Evolutionary conservation across 1,140 invertebrate genomes (phyloP).

Genomic region (Plectrocnemia conspersa): DNA sequence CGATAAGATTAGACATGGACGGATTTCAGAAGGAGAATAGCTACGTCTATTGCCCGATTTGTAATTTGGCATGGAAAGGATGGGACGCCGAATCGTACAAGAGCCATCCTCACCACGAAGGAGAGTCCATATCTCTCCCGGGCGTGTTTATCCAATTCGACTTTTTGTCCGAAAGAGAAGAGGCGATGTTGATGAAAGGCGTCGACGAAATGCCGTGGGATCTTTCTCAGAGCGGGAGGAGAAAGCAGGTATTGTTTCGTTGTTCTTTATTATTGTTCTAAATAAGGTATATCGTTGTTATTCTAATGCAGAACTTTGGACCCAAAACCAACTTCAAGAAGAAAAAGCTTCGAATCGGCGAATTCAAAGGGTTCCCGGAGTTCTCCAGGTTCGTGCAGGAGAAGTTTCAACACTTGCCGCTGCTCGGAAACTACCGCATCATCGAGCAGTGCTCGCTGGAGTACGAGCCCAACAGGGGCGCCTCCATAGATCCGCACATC

Average conservation of each 20-base stretch:
- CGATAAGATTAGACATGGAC: too few species aligned
- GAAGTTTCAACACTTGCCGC: conserved; percentile 61
- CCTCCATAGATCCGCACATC: conserved; percentile 95
- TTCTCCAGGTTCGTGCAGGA: conserved; percentile 80
- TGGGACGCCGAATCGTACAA: conserved; percentile 59
- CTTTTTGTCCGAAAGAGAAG: conserved; percentile 73
- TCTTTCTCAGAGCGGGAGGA: conserved; percentile 89
- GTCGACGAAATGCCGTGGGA: conserved; percentile 86
- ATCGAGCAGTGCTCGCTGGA: conserved; percentile 97
- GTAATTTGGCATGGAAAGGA: conserved; percentile 68
- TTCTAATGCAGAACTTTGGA: conserved; percentile 77
- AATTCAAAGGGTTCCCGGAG: conserved; percentile 83
- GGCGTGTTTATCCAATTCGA: conserved; percentile 69
- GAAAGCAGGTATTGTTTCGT: conserved; percentile 71
- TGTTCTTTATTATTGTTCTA: conserved; percentile 29
- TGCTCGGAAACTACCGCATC: conserved; percentile 74
- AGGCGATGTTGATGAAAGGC: conserved; percentile 58
- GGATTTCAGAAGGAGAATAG: conserved; percentile 51
- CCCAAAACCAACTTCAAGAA: conserved; percentile 99
- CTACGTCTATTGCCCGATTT: conserved; percentile 73
- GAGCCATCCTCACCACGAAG: conserved; percentile 63
- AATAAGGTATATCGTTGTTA: conserved; percentile 43
- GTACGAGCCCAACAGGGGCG: conserved; percentile 80
- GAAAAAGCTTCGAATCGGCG: conserved; percentile 70
- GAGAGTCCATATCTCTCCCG: conserved; percentile 57